Percentiles rank a stretch among this genome's conserved stretches.
Evolutionary conservation across 2,797 vertebrate genomes (phyloP).

Genomic region (Manis javanica): DNA sequence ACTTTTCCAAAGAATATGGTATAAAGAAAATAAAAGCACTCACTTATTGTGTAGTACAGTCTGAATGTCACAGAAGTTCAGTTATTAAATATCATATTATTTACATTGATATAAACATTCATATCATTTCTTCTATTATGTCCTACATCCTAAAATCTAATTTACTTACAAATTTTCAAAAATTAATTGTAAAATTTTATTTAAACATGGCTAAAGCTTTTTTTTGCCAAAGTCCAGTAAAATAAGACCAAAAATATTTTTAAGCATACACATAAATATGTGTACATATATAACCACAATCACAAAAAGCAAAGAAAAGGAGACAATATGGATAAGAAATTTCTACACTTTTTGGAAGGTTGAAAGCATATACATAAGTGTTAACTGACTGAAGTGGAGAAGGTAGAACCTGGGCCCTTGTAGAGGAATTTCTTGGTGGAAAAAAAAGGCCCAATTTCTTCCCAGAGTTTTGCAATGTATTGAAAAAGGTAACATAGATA

Average conservation of each 20-base stretch:
- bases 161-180: neutral
- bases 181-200: neutral
- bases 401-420: neutral
- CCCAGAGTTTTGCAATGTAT: neutral
- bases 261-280: neutral
- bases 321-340: neutral
- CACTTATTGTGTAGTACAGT: neutral
- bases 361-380: neutral
- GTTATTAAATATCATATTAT: neutral
- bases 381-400: neutral
- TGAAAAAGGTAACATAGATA: neutral
- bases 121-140: neutral
- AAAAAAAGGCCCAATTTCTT: neutral
- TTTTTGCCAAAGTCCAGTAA: neutral
- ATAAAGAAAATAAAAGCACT: slow-evolving; percentile 12
- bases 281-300: neutral
- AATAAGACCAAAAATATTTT: neutral
- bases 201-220: neutral
- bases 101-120: neutral
- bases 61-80: neutral
- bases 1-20: neutral
- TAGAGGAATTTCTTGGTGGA: neutral
- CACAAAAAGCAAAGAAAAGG: neutral
- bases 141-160: neutral
- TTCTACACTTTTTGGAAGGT: neutral